Evolutionary conservation across 2,113 vertebrate species (phyloP), one percentile per base, ranked within the genome.

Genomic region (Ageneiosus marmoratus): DNA sequence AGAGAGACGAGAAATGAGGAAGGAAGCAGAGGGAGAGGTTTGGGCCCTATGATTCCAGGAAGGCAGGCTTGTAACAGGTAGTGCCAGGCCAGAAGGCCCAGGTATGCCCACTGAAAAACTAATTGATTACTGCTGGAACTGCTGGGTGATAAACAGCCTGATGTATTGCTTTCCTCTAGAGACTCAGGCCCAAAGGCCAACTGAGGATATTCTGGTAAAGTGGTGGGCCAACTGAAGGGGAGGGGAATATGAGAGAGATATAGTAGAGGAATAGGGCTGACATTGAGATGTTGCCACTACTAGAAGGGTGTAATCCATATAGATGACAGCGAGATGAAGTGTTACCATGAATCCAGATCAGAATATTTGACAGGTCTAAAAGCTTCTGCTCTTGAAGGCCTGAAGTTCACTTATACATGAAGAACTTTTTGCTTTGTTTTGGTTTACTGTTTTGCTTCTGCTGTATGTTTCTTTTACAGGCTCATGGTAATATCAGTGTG

Each of bases 111-210:
- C 88, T 84, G 87, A 79, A 88, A 85, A 82, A 86, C 86, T 90
- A 89, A 90, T 90, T 89, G 89, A 90, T 90, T 90, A 89, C 89
- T 90, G 89, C 89, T 84, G 89, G 83, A 88, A 85, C 77, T 83
- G 89, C 87, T 60, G 85, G 86, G 89, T 89, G 89, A 89, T 89
- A 90, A 89, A 90, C 87, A 86, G 86, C 84, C 87, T 83, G 88
- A 88, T 85, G 87, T 84, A 87, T 88, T 82, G 87, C 84, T 83
- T 84, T 84, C 69, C 86, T 86, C 63, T 67, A 72, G 83, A 87
- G 87, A 82, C 63, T 79, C 37, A 48, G 73, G 60, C 84, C 84
- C 83, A 87, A 75, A 87, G 87, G 89, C 84, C 87, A 75, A 73
- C 73, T 82, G 86, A 89, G 89, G 86, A 88, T 86, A 88, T 87